phyloP scores from a whole-genome alignment of 1,140 invertebrate genomes.

The Nebria ingens region DNA sequence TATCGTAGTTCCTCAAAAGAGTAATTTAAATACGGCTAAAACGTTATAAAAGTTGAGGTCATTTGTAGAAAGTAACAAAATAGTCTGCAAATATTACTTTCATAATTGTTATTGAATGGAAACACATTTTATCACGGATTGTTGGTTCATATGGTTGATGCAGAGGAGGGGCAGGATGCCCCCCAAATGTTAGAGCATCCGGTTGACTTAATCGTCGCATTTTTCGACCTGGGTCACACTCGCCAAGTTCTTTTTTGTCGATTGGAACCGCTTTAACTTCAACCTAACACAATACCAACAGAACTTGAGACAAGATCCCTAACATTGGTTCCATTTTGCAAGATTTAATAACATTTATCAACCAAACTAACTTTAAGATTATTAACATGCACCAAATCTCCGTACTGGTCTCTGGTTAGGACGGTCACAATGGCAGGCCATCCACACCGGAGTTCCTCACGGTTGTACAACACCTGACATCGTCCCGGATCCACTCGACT shows the following conservation, averaged over 20 bases:
- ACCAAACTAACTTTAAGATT: constrained; percentile 72
- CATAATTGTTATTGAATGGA: constrained; percentile 90
- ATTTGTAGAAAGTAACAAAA: not conserved
- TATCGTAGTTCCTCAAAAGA: constrained; percentile 93
- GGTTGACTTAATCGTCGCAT: constrained; percentile 49
- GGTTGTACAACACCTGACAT: constrained; percentile 70
- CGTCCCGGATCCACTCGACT: constrained; percentile 79
- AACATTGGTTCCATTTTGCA: too few relatives aligned
- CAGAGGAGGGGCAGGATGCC: constrained; percentile 55
- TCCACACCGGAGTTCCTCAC: constrained; percentile 68
- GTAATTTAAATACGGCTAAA: constrained; percentile 79
- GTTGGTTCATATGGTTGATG: constrained; percentile 80
- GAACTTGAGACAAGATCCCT: too few relatives aligned
- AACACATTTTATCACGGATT: constrained; percentile 83
- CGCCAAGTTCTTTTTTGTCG: constrained; percentile 49
- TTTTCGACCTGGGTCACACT: constrained; percentile 41
- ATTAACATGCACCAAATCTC: constrained; percentile 71
- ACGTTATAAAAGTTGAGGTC: too few relatives aligned
- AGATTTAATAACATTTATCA: too few relatives aligned
- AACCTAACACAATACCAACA: too few relatives aligned
- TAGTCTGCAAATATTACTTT: constrained; percentile 48
- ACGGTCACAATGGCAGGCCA: constrained; percentile 74
- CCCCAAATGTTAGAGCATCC: constrained; percentile 60
- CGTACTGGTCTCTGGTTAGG: constrained; percentile 85
- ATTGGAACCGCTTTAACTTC: constrained; percentile 39